Base-by-base conservation (phyloP, 2,888 invertebrate species). In the Drosophila sordidapex region DNA sequence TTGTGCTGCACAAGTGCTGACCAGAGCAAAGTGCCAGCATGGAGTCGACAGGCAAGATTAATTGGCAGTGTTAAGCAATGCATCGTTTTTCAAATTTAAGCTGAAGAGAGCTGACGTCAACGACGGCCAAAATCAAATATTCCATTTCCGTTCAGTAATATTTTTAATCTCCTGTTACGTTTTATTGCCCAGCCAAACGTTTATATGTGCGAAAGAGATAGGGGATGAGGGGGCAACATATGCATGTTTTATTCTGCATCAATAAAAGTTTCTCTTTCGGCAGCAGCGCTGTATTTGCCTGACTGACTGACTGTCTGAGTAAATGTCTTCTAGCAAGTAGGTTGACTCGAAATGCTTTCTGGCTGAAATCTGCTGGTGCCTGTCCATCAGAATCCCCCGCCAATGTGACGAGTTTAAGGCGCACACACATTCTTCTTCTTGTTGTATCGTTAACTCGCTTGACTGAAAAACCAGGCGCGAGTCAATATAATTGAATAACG, bases 401-500 rank as follows among this genome's bases (percentile, higher is more conserved):
- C 63, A 66, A 43, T 65, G 51, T 31, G 51, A 54, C n/a, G 68
- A 40, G 59, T 53, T 59, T 49, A 53, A 67, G 67, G 59, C 68
- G 56, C 13, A 18, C 54, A 36, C 69, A 25, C 52, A 56, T 68
- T 33, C 59, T 31, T 29, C 52, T 38, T 51, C 53, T 43, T 65
- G 51, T 72, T 78, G 65, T 75, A 77, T 74, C 85, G 75, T 81
- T 87, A 83, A 85, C 84, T 82, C 59, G 75, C 69, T 64, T 65
- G 74, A 84, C 74, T 84, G 73, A 74, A 81, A 79, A 81, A 73
- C 75, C 85, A 84, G 82, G 80, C 83, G 76, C 87, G 85, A 86
- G 85, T 87, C 88, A 86, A 86, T 85, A 85, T 87, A 87, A 86
- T 86, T 86, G 85, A 86, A 86, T 87, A 87, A 87, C 73, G 70